These are phyloP conservation scores for Ramphastos sulfuratus DNA, from an alignment of 2,113 vertebrate species.

Conservation along the genomic window DNA sequence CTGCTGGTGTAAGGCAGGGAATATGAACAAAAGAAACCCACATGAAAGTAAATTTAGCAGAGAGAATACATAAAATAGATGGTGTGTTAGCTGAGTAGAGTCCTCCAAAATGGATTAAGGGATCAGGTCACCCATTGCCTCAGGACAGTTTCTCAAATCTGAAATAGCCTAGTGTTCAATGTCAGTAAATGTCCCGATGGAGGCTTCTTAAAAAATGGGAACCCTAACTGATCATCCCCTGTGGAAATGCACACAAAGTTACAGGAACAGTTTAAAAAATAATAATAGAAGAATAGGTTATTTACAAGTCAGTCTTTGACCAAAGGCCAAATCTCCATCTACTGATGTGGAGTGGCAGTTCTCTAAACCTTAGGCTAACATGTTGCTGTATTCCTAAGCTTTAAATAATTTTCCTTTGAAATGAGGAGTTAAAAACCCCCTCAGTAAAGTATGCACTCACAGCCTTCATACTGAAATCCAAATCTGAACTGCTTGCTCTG, in stretches of 20 bases:
- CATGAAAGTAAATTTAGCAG: conserved; percentile 39
- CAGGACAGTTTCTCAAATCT: conserved; percentile 1
- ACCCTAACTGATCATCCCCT: conserved; percentile 24
- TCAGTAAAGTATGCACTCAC: neutral
- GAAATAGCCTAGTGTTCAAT: neutral
- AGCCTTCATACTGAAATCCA: conserved; percentile 37
- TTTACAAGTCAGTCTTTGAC: conserved; percentile 55
- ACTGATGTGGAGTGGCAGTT: conserved; percentile 16
- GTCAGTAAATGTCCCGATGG: neutral
- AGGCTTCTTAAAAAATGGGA: conserved; percentile 11
- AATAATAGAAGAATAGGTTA: conserved; percentile 48
- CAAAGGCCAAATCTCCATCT: conserved; percentile 42
- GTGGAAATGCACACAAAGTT: conserved; percentile 35
- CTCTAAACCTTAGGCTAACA: conserved; percentile 45
- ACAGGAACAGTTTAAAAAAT: conserved; percentile 55
- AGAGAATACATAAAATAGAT: conserved; percentile 49
- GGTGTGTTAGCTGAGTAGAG: neutral
- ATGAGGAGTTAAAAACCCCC: conserved; percentile 17
- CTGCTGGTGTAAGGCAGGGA: conserved; percentile 27
- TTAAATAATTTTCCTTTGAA: conserved; percentile 65
- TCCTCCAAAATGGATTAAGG: conserved; percentile 33
- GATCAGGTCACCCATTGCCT: neutral
- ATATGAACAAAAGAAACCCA: conserved; percentile 40
- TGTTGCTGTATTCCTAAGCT: conserved; percentile 42
- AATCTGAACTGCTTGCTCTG: conserved; percentile 39